Conservation (phyloP, 2,113 vertebrate species). For the Donacobius atricapilla region DNA sequence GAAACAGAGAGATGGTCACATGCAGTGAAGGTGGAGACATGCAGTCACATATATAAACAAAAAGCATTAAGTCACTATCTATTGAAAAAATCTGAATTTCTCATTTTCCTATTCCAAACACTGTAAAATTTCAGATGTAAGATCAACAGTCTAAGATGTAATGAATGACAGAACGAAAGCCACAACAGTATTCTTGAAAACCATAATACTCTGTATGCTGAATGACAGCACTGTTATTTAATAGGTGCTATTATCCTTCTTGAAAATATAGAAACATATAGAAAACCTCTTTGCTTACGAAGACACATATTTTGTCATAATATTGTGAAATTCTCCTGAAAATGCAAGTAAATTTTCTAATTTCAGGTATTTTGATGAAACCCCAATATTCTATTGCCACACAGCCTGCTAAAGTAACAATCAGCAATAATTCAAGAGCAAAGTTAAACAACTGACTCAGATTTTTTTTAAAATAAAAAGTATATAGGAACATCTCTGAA, state of each 20-base stretch:
- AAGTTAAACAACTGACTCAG: background rate
- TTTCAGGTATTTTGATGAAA: background rate
- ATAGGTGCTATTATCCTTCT: background rate
- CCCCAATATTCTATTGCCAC: background rate
- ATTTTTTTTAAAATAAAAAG: background rate
- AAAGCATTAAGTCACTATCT: background rate
- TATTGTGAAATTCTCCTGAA: background rate
- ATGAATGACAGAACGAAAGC: background rate
- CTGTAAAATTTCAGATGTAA: background rate
- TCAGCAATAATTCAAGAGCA: background rate
- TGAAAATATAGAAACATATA: background rate
- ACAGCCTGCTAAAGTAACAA: background rate
- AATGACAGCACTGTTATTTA: background rate
- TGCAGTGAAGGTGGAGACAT: slow-evolving; percentile 54
- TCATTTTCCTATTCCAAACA: background rate
- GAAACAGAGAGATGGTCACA: slow-evolving; percentile 72
- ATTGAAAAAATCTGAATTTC: background rate
- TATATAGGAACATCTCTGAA: background rate
- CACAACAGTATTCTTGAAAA: background rate
- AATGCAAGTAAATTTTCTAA: background rate
- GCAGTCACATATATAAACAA: slow-evolving; percentile 14
- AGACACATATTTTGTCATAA: background rate
- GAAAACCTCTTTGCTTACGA: background rate
- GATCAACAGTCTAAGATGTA: background rate
- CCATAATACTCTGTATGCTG: background rate